Base-by-base conservation (phyloP, 2,888 invertebrate species). In the Xanthia togata region DNA sequence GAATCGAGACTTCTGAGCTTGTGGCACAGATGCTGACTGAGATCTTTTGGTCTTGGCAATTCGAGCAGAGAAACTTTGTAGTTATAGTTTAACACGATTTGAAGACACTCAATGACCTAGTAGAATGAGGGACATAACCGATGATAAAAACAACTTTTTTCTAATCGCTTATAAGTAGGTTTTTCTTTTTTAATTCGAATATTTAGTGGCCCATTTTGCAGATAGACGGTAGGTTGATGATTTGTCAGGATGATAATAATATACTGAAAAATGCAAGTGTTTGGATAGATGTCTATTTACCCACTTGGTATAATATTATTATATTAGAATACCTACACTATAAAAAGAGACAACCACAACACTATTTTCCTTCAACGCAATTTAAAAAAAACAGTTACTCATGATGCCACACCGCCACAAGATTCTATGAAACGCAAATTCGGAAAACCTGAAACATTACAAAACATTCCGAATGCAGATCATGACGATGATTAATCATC, bases 401-500 rank as follows among this genome's bases (percentile, higher is more conserved):
- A 71, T 35, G 55, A 69, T 41, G 55, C 69, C 50, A 50, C 70
- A 0, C 41, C 0, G 65, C 53, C 67, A 20, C 73, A 82, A 78
- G 53, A 75, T 82, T 87, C 87, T 87, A 84, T 84, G 87, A 84
- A 85, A 84, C 23, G 31, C 65, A 55, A 74, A 75, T 82, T 77
- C 75, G 59, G 63, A 81, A 82, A 76, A 76, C 26, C 75, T 72
- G 59, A 81, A 82, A 80, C 75, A 70, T 79, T 69, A 77, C 87
- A 84, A 76, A 79, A 74, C 65, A 70, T 88, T 77, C 81, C 79
- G 80, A 83, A 83, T 72, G 50, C 67, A 83, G 86, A 83, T 88
- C 81, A 85, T 80, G 85, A 88, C 87, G 86, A 67, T 88, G 88
- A 88, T 89, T 89, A 84, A 89, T 88, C 88, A 89, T 82, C 74